Conservation (phyloP, 2,797 vertebrate genomes). For the Hozukius guyotensis region DNA sequence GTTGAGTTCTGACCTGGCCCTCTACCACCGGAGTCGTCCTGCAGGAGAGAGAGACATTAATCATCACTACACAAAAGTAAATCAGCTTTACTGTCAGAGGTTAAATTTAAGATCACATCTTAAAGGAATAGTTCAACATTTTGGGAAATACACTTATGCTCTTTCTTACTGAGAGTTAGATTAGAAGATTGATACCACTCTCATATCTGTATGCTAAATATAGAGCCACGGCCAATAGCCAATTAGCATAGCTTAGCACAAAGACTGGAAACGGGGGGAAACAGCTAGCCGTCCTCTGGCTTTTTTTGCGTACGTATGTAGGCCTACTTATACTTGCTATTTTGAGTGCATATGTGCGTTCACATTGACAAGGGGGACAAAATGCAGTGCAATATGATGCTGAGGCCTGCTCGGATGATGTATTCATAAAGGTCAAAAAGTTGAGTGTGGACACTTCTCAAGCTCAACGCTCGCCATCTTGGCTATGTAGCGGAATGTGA, state of each 20-base stretch:
- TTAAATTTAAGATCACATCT: background rate
- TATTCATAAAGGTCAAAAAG: no score
- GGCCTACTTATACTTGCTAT: no score
- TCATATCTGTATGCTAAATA: background rate
- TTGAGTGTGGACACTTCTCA: no score
- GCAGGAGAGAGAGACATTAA: slow-evolving; percentile 27
- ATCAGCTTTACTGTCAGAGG: background rate
- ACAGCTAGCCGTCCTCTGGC: background rate
- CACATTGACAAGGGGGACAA: no score
- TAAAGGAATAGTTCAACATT: background rate
- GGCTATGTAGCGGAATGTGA: no score
- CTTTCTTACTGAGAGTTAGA: background rate
- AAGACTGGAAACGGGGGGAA: background rate
- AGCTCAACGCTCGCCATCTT: no score
- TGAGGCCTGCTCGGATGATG: no score
- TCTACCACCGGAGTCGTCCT: slow-evolving; percentile 89
- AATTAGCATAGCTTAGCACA: background rate
- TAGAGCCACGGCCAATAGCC: no score
- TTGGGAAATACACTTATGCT: background rate
- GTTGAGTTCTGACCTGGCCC: slow-evolving; percentile 87
- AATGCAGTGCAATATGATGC: no score
- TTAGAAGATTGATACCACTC: background rate
- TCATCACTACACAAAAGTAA: background rate
- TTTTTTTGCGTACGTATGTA: no score
- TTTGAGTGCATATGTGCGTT: no score